These are phyloP conservation scores for Rhipidura dahli DNA, from an alignment of 2,113 vertebrate species.

Conservation along the genomic window DNA sequence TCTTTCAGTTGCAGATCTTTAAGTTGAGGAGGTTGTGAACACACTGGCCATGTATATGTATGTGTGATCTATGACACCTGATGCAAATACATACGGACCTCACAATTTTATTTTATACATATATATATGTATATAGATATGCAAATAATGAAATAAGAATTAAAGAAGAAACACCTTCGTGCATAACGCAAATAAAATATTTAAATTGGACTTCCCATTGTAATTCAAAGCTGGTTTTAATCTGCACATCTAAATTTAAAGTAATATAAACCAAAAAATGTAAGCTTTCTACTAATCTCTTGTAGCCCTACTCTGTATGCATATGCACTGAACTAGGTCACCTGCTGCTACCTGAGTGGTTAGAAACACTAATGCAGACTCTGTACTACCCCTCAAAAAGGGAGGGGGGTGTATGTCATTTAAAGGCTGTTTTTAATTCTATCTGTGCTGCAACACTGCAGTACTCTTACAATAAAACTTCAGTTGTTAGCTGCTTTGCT, in stretches of 20 bases:
- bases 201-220: background rate
- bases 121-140: background rate
- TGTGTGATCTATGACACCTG: background rate
- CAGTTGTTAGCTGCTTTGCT: background rate
- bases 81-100: background rate
- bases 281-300: background rate
- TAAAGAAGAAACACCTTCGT: background rate
- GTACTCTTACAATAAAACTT: background rate
- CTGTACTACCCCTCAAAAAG: background rate
- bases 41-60: background rate
- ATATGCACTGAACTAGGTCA: background rate
- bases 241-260: background rate
- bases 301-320: background rate
- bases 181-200: background rate
- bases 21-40: background rate
- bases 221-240: background rate
- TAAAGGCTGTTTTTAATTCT: background rate
- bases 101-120: background rate
- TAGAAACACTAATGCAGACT: background rate
- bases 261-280: background rate
- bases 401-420: fast-evolving
- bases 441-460: background rate
- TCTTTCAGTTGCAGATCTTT: background rate
- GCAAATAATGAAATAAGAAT: background rate
- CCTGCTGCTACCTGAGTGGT: background rate